Conservation (phyloP, 2,888 invertebrate species). For the Chloroclystis v-ata region DNA sequence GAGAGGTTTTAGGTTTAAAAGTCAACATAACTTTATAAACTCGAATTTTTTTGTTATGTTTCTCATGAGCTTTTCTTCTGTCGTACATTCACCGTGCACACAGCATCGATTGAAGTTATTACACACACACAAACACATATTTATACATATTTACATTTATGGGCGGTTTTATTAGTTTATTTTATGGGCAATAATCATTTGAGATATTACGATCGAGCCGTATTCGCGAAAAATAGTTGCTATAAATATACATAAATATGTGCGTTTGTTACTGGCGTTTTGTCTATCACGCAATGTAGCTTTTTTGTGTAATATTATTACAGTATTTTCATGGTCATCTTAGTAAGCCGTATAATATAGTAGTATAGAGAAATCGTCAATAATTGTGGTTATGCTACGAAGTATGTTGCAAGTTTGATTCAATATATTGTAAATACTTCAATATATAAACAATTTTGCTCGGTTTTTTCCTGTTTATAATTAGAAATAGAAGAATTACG, state of each 20-base stretch:
- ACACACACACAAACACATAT: slow-evolving; percentile 12
- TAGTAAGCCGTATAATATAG: too few species aligned
- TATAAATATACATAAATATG: not conserved
- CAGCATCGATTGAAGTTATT: slow-evolving; percentile 12
- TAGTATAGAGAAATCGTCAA: too few species aligned
- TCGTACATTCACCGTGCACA: not conserved
- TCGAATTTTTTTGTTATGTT: too few species aligned
- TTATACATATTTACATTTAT: slow-evolving; percentile 19
- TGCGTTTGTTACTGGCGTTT: not conserved
- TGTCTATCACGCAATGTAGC: not conserved
- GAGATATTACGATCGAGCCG: slow-evolving; percentile 6
- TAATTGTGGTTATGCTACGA: too few species aligned
- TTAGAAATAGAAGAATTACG: too few species aligned
- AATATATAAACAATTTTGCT: too few species aligned
- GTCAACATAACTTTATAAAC: too few species aligned
- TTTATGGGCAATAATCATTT: slow-evolving; percentile 13
- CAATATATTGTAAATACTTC: too few species aligned
- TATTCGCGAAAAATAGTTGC: slow-evolving; percentile 1
- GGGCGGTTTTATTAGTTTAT: slow-evolving; percentile 16
- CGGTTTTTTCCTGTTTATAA: too few species aligned
- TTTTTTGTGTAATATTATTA: not conserved
- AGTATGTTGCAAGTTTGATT: too few species aligned
- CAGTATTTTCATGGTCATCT: too few species aligned
- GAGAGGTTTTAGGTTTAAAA: not conserved
- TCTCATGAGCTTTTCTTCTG: not conserved